Percentiles rank a stretch among this genome's conserved stretches.
These are phyloP conservation scores for Malurus alboscapulatus DNA, from an alignment of 2,113 vertebrate genomes.

Conservation along the genomic window DNA sequence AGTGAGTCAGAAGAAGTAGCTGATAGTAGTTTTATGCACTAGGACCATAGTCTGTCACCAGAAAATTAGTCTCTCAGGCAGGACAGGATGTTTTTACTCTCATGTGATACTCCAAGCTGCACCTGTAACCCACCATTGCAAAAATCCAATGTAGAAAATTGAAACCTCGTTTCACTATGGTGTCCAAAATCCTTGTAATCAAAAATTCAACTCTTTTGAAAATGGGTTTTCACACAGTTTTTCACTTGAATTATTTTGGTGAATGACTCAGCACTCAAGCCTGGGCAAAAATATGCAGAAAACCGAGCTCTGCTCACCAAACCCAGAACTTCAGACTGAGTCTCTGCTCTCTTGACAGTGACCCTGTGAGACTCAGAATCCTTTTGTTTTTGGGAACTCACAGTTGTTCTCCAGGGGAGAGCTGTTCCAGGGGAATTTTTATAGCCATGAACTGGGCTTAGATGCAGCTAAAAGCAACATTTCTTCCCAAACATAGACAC, in stretches of 20 bases:
- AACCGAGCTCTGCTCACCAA: neutral
- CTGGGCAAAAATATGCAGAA: neutral
- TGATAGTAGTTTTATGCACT: neutral
- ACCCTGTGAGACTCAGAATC: neutral
- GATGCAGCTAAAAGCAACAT: conserved; percentile 13
- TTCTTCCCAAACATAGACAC: conserved; percentile 15
- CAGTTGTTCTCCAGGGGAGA: neutral
- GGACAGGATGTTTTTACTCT: neutral
- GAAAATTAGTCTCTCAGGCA: neutral
- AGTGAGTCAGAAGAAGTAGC: neutral
- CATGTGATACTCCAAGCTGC: neutral
- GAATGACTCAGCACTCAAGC: neutral
- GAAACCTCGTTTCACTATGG: neutral
- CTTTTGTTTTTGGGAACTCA: neutral
- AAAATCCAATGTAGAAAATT: neutral
- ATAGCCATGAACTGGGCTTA: neutral
- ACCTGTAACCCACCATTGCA: neutral
- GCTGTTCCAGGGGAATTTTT: neutral
- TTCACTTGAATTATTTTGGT: neutral
- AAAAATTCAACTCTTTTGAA: neutral
- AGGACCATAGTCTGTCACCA: neutral
- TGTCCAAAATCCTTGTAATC: neutral
- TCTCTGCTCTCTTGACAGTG: neutral
- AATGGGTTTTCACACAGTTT: neutral
- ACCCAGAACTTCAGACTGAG: neutral